Evolutionary conservation across 2,113 vertebrate species (phyloP).

Genomic region (Sterna hirundo): DNA sequence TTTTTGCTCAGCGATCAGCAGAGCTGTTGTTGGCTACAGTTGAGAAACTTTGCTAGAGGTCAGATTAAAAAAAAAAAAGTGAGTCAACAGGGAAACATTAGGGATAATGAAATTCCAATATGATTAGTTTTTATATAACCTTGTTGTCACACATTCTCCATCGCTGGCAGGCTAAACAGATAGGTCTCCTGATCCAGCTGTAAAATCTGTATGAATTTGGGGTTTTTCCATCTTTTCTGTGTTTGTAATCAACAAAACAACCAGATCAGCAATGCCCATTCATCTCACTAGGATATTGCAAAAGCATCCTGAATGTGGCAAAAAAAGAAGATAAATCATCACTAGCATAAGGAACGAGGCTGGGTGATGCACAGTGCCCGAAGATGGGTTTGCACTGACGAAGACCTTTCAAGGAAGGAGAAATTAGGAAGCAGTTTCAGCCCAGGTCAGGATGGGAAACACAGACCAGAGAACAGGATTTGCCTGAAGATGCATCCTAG

Average conservation of each 20-base stretch:
- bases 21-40: neutral
- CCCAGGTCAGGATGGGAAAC: neutral
- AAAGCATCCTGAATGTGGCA: neutral
- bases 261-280: neutral
- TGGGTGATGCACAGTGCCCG: neutral
- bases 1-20: neutral
- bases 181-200: neutral
- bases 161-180: neutral
- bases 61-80: neutral
- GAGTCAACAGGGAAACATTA: neutral
- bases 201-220: neutral
- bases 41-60: neutral
- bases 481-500: neutral
- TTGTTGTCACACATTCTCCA: neutral
- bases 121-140: conserved; percentile 17
- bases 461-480: neutral
- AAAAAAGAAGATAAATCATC: neutral
- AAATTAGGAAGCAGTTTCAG: neutral
- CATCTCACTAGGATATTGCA: neutral
- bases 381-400: neutral
- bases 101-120: neutral
- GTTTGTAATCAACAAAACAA: neutral
- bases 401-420: neutral
- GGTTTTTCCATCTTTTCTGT: neutral
- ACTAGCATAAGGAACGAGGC: neutral